Base-by-base conservation (phyloP, 2,888 invertebrate species). In the Drosophila mettleri region DNA sequence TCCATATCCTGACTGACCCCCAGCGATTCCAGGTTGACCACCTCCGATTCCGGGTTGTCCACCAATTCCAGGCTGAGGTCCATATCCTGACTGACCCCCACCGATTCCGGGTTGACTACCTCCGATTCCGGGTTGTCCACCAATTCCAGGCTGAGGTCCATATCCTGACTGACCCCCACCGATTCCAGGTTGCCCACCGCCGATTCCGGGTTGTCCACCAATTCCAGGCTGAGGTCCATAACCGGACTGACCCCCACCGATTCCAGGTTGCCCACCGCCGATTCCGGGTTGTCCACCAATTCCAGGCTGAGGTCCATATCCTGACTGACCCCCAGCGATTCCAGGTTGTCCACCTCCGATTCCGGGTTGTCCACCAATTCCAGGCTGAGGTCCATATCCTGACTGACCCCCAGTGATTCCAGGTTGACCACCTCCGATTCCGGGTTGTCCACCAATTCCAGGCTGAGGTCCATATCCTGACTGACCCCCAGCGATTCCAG, bases 401-500 rank as follows among this genome's bases (percentile, higher is more conserved):
- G 60, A 48, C 1, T 62, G 65, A 0, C 36, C 8, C 16, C 43
- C 33, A 0, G 31, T 52, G 7, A 46, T 7, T 27, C 18, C 45
- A 0, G 22, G 24, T 2, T 24, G 41, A 8, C 14, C n/a, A 2
- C 62, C 39, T 1, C 18, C 20, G 22, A n/a, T n/a, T n/a, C 43
- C 43, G 1, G 43, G 14, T 22, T 41, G 41, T 6, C 41, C 41
- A 2, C 43, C 53, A 22, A 6, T 12, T 10, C 62, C 65, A 5
- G 51, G 5, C 29, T 73, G 72, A 1, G 53, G 51, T 24, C 59
- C 65, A 7, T 46, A 52, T 22, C 62, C 67, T 1, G 57, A 36
- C 9, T 66, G 67, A 9, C 48, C 46, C 0, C 29, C 18, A 8
- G 12, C 3, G 3, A 18, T 29, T 20, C 45, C 64, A 3, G 14